phyloP scores from a whole-genome alignment of 2,888 invertebrate species.

The Nomada flava region DNA sequence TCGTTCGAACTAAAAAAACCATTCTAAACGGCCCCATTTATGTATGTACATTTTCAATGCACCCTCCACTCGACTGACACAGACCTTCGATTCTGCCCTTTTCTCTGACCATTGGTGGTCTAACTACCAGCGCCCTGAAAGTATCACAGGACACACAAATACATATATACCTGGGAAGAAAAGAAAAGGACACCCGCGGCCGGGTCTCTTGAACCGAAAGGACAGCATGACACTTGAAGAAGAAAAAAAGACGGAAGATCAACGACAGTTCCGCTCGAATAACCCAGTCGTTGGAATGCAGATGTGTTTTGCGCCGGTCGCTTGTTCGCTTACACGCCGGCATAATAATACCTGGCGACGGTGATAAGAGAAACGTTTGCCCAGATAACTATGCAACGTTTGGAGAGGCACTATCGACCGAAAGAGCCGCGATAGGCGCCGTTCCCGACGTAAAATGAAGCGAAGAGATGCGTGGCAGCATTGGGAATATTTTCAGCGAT shows the following conservation, averaged over 20 bases:
- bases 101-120: neutral
- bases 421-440: slow-evolving; percentile 40
- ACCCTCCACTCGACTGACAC: neutral
- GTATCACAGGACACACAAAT: neutral
- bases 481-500: slow-evolving; percentile 11
- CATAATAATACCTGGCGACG: slow-evolving; percentile 71
- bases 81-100: neutral
- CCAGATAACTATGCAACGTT: slow-evolving; percentile 72
- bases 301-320: slow-evolving; percentile 61
- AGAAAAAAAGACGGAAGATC: neutral
- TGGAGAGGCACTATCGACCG: slow-evolving; percentile 51
- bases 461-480: neutral
- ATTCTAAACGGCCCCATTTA: neutral
- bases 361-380: slow-evolving; percentile 74
- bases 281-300: slow-evolving; percentile 62
- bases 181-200: neutral
- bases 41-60: neutral
- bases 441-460: slow-evolving; percentile 5
- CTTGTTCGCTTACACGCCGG: slow-evolving; percentile 44
- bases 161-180: slow-evolving; percentile 6
- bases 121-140: neutral
- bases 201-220: neutral
- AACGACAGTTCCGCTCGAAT: slow-evolving; percentile 37
- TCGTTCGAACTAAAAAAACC: neutral
- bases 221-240: neutral